phyloP scores from a whole-genome alignment of 2,888 invertebrate genomes.

The Lathronympha strigana region DNA sequence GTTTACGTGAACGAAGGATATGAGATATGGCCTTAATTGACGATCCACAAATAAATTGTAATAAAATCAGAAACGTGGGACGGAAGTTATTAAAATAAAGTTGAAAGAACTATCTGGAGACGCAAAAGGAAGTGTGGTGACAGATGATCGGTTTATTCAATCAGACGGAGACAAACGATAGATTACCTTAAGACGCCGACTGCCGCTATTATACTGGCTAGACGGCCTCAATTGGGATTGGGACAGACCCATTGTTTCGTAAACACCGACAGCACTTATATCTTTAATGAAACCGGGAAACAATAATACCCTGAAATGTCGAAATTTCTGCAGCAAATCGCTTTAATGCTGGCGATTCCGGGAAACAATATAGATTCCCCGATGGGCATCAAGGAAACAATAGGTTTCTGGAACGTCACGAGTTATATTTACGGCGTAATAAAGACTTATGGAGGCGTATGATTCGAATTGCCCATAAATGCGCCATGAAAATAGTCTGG shows the following conservation, averaged over 20 bases:
- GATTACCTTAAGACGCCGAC: constrained; percentile 27
- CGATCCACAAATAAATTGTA: constrained; percentile 20
- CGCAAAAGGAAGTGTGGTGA: constrained; percentile 19
- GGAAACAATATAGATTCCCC: constrained; percentile 20
- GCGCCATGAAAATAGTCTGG: constrained; percentile 42
- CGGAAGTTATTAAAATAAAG: constrained; percentile 31
- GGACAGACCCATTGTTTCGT: constrained; percentile 2
- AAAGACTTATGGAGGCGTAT: constrained; percentile 48
- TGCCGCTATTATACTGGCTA: constrained; percentile 14
- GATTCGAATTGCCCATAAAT: constrained; percentile 52
- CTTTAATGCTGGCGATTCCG: constrained; percentile 18
- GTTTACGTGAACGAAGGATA: constrained; percentile 45
- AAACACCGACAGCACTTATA: not conserved
- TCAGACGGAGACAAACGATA: constrained; percentile 27
- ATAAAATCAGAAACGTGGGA: constrained; percentile 28
- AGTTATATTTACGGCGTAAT: constrained; percentile 46
- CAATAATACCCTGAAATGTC: constrained; percentile 19
- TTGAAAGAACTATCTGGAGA: constrained; percentile 23
- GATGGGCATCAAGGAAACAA: constrained; percentile 29
- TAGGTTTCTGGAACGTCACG: constrained; percentile 39
- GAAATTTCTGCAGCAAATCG: constrained; percentile 15
- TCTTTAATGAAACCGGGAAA: constrained; percentile 7
- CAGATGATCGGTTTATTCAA: constrained; percentile 35
- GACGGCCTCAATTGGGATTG: constrained; percentile 15
- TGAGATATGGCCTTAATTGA: constrained; percentile 34